A percentile compares a stretch with the other conserved stretches of the same genome.
These are phyloP conservation scores for Acanthoscelides obtectus DNA, from an alignment of 2,888 invertebrate species.

Conservation along the genomic window DNA sequence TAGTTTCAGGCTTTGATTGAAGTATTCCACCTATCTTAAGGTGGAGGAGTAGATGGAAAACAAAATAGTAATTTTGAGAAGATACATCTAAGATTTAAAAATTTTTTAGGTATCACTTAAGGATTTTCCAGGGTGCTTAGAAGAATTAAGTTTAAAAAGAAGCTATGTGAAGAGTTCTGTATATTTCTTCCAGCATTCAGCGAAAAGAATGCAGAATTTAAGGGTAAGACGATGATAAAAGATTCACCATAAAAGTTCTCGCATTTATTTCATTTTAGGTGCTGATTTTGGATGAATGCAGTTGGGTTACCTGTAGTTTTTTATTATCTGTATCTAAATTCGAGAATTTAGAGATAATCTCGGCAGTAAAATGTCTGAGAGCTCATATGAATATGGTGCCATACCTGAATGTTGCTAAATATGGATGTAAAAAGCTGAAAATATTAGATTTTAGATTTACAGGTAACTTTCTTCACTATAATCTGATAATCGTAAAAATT, in stretches of 20 bases:
- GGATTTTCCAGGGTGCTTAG: slow-evolving; percentile 60
- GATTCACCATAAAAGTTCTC: slow-evolving; percentile 1
- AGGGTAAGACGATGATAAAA: slow-evolving; percentile 21
- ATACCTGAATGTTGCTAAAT: slow-evolving; percentile 69
- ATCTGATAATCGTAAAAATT: too few relatives aligned
- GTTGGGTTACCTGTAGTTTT: slow-evolving; percentile 70
- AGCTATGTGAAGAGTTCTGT: slow-evolving; percentile 31
- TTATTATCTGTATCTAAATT: slow-evolving; percentile 71
- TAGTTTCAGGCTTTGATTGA: too few relatives aligned
- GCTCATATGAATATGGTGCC: slow-evolving; percentile 62
- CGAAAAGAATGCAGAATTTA: slow-evolving; percentile 26
- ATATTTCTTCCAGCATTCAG: slow-evolving; percentile 36
- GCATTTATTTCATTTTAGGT: slow-evolving; percentile 48
- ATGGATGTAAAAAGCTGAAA: slow-evolving; percentile 60
- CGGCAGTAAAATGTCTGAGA: slow-evolving; percentile 59
- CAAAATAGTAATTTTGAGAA: too few relatives aligned
- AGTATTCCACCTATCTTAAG: too few relatives aligned
- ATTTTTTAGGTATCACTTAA: slow-evolving; percentile 59
- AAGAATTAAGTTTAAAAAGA: slow-evolving; percentile 57
- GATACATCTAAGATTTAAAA: too few relatives aligned
- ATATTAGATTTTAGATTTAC: slow-evolving; percentile 43
- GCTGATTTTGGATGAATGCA: slow-evolving; percentile 65
- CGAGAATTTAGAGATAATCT: slow-evolving; percentile 56
- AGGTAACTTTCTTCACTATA: too few relatives aligned
- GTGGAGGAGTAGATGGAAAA: too few relatives aligned